Conservation (phyloP, 2,113 vertebrate species). For the Plotosus lineatus region DNA sequence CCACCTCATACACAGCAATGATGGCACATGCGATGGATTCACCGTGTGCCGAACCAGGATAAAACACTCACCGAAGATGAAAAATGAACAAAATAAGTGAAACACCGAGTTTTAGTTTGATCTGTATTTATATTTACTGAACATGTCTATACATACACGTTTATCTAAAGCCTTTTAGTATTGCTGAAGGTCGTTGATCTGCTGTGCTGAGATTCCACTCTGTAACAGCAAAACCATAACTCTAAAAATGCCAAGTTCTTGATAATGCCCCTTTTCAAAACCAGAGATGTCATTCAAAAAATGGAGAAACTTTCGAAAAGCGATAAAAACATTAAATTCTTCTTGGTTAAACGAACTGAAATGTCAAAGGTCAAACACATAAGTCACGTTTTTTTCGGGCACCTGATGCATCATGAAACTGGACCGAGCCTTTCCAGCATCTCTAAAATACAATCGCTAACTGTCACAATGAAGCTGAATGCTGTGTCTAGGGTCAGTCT, state of each 20-base stretch:
- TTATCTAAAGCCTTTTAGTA: too few species aligned
- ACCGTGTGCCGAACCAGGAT: not conserved
- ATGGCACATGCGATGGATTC: not conserved
- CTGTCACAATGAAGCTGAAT: too few species aligned
- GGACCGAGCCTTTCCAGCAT: not conserved
- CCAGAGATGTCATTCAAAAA: not conserved
- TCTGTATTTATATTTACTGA: not conserved
- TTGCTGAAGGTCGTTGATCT: too few species aligned
- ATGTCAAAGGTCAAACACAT: not conserved
- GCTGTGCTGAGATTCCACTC: too few species aligned
- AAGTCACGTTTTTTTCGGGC: too few species aligned
- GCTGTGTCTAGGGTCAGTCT: too few species aligned
- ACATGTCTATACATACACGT: not conserved
- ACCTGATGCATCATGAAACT: too few species aligned
- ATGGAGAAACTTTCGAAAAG: not conserved
- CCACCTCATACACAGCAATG: too few species aligned
- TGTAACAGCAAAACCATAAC: too few species aligned
- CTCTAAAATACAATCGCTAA: too few species aligned
- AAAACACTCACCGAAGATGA: not conserved
- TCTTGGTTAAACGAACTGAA: not conserved
- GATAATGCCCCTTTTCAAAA: not conserved
- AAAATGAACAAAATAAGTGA: too few species aligned
- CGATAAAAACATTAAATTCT: not conserved
- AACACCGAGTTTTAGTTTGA: not conserved
- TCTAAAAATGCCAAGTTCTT: too few species aligned